Base-by-base conservation (phyloP, 1,140 invertebrate genomes). In the Aricia agestis region DNA sequence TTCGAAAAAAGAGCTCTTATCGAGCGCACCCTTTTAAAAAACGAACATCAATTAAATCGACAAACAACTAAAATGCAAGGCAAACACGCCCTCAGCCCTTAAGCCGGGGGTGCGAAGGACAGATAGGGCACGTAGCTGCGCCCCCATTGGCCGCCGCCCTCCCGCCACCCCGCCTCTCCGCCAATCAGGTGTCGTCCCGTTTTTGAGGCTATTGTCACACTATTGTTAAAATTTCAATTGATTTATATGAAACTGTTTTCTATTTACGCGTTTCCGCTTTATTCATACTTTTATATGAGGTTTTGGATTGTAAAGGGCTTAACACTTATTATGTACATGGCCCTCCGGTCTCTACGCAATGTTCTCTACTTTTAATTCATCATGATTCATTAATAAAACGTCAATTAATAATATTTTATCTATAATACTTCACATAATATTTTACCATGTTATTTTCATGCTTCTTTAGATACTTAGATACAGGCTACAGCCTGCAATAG, bases 31-130 rank as follows among this genome's bases (percentile, higher is more conserved):
- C 68, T 73, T 63, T 74, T 72, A 79, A 81, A 85, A 85, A 84
- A 81, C 77, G 81, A 80, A 81, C 83, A 85, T 87, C 85, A 87
- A 87, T 87, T 87, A 87, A 87, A 78, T 82, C 76, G 82, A 85
- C 85, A 87, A 87, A 87, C 85, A 87, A 81, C 52, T 72, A 82
- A 81, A 87, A 84, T 80, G 83, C 83, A 84, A 71, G 77, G 81
- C 79, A 87, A 87, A 87, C 85, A 86, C 58, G 78, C 78, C 80
- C 80, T 78, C 78, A 79, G 79, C 82, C 82, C 83, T 82, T 77
- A 75, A 81, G 74, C 78, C 74, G 32, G 70, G 79, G 84, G 82
- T 79, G 80, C 78, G 41, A 41, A 71, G 68, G 18, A 57, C 72
- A 86, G 85, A 87, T 87, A 87, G 77, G 76, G 82, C 85, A 87